phyloP scores from a whole-genome alignment of 1,140 invertebrate species.

The Caenorhabditis tropicalis region DNA sequence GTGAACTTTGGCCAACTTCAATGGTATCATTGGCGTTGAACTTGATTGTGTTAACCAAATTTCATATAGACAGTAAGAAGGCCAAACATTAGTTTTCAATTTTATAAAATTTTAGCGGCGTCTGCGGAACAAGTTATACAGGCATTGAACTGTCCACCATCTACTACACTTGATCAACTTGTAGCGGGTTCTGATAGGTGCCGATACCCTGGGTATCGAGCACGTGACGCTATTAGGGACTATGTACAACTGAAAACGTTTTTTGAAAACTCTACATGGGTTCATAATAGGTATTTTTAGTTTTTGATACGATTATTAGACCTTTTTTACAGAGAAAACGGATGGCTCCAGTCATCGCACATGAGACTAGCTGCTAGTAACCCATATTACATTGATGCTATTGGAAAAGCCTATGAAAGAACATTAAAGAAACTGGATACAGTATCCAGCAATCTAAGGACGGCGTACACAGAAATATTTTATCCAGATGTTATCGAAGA shows the following conservation, averaged over 20 bases:
- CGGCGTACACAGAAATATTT: neutral
- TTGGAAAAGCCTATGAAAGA: conserved; percentile 31
- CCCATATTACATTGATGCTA: conserved; percentile 33
- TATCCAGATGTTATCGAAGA: conserved; percentile 26
- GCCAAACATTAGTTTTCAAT: neutral
- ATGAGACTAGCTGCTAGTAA: conserved; percentile 29
- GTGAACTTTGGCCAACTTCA: conserved; percentile 49
- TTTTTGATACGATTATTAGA: neutral
- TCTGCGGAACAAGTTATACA: neutral
- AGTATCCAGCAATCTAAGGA: neutral
- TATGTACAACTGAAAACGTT: neutral
- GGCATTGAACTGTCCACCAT: neutral
- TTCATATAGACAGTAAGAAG: conserved; percentile 27
- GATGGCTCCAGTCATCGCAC: neutral
- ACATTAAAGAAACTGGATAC: conserved; percentile 21
- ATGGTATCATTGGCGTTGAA: conserved; percentile 41
- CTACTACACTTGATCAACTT: conserved; percentile 31
- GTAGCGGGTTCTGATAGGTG: conserved; percentile 26
- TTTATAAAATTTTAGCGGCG: conserved; percentile 9
- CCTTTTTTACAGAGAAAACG: neutral
- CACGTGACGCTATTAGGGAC: conserved; percentile 22
- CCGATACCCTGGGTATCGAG: conserved; percentile 3
- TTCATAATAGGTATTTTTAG: conserved; percentile 36
- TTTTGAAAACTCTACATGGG: conserved; percentile 41
- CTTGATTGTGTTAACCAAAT: conserved; percentile 20